These are phyloP conservation scores for Corythornis madagascariensis DNA, from an alignment of 2,113 vertebrate genomes.

Conservation along the genomic window DNA sequence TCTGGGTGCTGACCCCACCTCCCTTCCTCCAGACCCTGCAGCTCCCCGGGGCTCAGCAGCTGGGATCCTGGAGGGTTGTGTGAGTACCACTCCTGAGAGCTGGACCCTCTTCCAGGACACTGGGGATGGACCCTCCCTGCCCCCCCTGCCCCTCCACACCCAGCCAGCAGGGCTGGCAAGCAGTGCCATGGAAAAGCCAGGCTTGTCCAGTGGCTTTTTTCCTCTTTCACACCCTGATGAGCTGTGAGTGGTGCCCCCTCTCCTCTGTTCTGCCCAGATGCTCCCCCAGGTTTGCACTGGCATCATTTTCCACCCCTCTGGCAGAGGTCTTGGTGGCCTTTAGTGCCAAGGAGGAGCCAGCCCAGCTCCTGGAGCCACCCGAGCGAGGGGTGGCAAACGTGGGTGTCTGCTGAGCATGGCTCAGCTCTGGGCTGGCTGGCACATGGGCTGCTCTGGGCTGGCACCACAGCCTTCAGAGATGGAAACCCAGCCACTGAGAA, in stretches of 20 bases:
- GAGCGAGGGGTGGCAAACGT: neutral
- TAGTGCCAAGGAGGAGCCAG: neutral
- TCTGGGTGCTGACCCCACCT: neutral
- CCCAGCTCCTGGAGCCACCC: neutral
- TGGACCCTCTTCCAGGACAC: neutral
- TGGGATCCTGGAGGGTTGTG: neutral
- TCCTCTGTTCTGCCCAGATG: neutral
- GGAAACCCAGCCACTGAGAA: neutral
- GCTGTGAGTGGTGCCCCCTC: neutral
- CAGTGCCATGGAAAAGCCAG: rapidly evolving
- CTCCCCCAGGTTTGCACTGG: neutral
- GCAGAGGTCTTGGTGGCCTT: neutral
- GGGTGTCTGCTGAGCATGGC: neutral
- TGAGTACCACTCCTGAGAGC: neutral
- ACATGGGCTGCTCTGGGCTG: neutral
- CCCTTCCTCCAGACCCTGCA: rapidly evolving
- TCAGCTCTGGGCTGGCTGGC: neutral
- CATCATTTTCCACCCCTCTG: neutral
- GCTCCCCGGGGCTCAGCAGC: neutral
- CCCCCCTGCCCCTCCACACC: neutral
- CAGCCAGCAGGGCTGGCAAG: neutral
- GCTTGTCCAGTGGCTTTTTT: neutral
- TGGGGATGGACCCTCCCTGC: neutral
- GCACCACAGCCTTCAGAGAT: neutral
- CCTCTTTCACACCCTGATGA: neutral